These are phyloP conservation scores for Spilogale gracilis DNA, from an alignment of 2,113 vertebrate genomes.

Conservation along the genomic window DNA sequence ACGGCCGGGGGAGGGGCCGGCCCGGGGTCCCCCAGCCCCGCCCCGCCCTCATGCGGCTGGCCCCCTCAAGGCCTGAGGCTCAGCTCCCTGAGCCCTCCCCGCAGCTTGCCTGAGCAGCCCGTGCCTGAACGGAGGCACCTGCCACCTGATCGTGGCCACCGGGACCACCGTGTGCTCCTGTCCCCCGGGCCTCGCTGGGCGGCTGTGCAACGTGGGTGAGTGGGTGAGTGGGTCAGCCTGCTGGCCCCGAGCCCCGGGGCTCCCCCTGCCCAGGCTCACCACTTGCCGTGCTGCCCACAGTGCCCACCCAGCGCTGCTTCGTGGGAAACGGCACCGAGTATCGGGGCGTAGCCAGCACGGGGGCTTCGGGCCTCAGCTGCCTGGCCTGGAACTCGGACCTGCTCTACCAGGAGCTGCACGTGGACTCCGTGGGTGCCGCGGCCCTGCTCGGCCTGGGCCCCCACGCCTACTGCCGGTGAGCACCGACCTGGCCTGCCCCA, in stretches of 20 bases:
- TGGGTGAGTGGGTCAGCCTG: conserved; percentile 88
- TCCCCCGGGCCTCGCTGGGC: conserved; percentile 86
- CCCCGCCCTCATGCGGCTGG: fast-evolving
- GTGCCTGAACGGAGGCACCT: conserved; percentile 92
- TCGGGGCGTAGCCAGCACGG: conserved; percentile 88
- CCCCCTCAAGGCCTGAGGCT: not conserved
- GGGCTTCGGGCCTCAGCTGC: conserved; percentile 90
- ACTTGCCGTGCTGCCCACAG: conserved; percentile 76
- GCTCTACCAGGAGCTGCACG: conserved; percentile 91
- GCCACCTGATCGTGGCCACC: conserved; percentile 88
- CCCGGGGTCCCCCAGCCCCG: not conserved
- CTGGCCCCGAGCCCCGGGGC: fast-evolving
- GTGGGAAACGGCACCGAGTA: conserved; percentile 88
- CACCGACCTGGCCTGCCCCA: not conserved
- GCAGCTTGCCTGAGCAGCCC: conserved; percentile 91
- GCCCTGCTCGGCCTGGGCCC: conserved; percentile 91
- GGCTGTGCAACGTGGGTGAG: conserved; percentile 93
- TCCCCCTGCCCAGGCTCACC: fast-evolving
- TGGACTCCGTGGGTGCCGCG: conserved; percentile 84
- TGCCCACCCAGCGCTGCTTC: conserved; percentile 88
- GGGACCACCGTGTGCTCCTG: conserved; percentile 91
- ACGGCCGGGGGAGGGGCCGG: fast-evolving
- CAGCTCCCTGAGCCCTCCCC: not conserved
- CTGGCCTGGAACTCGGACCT: conserved; percentile 95
- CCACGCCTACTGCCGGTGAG: conserved; percentile 95